Evolutionary conservation across 2,113 vertebrate species (phyloP), one percentile per base, ranked within the genome.

Genomic region (Danio rerio): DNA sequence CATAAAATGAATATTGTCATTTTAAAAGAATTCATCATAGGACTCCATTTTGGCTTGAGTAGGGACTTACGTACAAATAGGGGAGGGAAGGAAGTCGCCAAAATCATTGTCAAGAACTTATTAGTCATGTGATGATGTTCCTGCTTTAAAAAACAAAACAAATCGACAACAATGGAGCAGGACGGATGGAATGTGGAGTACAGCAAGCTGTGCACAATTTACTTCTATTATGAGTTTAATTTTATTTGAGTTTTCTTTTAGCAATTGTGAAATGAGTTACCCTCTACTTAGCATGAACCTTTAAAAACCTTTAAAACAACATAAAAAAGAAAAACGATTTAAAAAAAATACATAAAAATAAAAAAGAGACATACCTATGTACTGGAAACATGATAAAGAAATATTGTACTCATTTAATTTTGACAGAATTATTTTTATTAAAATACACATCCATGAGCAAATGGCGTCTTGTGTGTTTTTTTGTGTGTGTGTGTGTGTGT

Each of bases 381-480:
- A 96, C 94, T 96, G 95, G 95, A 96, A 96, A 96, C 94, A 95
- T 93, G 92, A 94, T 96, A 95, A 95, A 96, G 92, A 94, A 93
- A 94, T 93, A 95, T 93, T 94, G 94, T 94, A 91, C 96, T 96
- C 95, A 95, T 97, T 97, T 96, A 96, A 97, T 97, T 98, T 96
- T 96, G 96, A 97, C 96, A 98, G 95, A 97, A 96, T 96, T 98
- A 98, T 98, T 98, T 98, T 98, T 98, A 98, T 97, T 99, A 97
- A 98, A 98, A 98, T 97, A 96, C 92, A 96, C 96, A 95, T 96
- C 94, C 94, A 95, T 96, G 95, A 95, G 94, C 94, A 94, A 91
- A 92, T 81, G 7, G 80, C 62, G 50, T 71, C 56, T 62, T 85
- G 69, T 85, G 31, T 88, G 75, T 40, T 84, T 88, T 85, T 31